Evolutionary conservation across 2,888 invertebrate species (phyloP).

Genomic region (Platypus cylindrus): DNA sequence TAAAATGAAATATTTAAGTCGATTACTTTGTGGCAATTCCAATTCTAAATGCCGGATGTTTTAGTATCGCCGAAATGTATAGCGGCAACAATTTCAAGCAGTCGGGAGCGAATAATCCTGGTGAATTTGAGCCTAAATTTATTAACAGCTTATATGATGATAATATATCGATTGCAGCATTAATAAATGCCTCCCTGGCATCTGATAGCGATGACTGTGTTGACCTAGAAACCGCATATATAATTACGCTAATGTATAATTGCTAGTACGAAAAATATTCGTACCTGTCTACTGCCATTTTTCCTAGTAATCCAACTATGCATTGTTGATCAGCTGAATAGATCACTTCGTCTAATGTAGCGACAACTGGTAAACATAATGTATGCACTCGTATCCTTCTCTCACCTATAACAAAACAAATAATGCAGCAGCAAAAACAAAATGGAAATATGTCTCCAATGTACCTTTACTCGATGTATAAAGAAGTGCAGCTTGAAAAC

Average conservation of each 20-base stretch:
- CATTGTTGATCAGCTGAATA: constrained; percentile 88
- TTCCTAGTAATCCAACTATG: constrained; percentile 80
- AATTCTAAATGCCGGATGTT: constrained; percentile 80
- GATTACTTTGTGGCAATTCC: constrained; percentile 65
- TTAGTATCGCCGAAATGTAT: constrained; percentile 78
- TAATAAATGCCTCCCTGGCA: constrained; percentile 92
- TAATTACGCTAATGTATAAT: not conserved
- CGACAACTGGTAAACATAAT: constrained; percentile 81
- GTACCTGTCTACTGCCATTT: constrained; percentile 96
- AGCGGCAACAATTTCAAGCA: constrained; percentile 75
- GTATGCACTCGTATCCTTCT: constrained; percentile 96
- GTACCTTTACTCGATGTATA: constrained; percentile 83
- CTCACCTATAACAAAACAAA: no score
- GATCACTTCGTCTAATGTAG: constrained; percentile 73
- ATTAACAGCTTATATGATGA: constrained; percentile 56
- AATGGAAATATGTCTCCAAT: not conserved
- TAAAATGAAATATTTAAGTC: not conserved
- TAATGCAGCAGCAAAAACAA: no score
- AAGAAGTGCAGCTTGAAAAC: constrained; percentile 94
- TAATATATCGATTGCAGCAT: constrained; percentile 84
- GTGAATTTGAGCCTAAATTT: constrained; percentile 46
- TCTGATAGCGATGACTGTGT: constrained; percentile 75
- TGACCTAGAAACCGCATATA: constrained; percentile 40
- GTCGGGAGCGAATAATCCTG: constrained; percentile 61
- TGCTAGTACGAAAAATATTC: not conserved